phyloP scores from a whole-genome alignment of 2,888 invertebrate genomes.

The Acrobasis suavella region DNA sequence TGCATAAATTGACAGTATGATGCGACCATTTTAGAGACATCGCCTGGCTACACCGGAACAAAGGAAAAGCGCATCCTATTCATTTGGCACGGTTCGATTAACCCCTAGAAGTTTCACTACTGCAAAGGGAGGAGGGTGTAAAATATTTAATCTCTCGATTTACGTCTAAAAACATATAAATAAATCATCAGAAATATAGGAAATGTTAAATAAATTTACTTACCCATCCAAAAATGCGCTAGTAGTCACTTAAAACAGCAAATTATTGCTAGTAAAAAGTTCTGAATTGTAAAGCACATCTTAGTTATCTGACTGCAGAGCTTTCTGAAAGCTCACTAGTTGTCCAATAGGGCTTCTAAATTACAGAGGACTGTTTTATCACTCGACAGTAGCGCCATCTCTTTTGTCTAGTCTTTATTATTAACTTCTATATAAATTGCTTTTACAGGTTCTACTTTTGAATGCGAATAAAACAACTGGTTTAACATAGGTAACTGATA shows the following conservation, averaged over 20 bases:
- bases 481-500: not conserved
- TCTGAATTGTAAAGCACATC: slow-evolving; percentile 13
- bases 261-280: slow-evolving; percentile 4
- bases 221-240: not conserved
- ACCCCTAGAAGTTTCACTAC: slow-evolving; percentile 22
- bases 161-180: not conserved
- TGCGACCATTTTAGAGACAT: slow-evolving; percentile 7
- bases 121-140: slow-evolving; percentile 23
- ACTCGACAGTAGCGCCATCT: slow-evolving; percentile 52
- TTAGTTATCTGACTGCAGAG: slow-evolving; percentile 29
- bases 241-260: slow-evolving; percentile 11
- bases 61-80: slow-evolving; percentile 20
- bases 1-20: slow-evolving; percentile 3
- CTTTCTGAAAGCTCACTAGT: slow-evolving; percentile 45
- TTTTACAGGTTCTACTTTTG: not conserved
- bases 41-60: slow-evolving; percentile 9
- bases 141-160: not conserved
- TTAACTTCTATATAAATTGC: slow-evolving; percentile 23
- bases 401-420: slow-evolving; percentile 45
- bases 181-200: not conserved
- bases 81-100: slow-evolving; percentile 21
- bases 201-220: slow-evolving; percentile 7
- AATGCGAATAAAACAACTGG: not conserved
- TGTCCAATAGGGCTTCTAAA: slow-evolving; percentile 30
- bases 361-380: slow-evolving; percentile 45